These are phyloP conservation scores for Lethrus apterus DNA, from an alignment of 1,140 invertebrate species.

Conservation along the genomic window DNA sequence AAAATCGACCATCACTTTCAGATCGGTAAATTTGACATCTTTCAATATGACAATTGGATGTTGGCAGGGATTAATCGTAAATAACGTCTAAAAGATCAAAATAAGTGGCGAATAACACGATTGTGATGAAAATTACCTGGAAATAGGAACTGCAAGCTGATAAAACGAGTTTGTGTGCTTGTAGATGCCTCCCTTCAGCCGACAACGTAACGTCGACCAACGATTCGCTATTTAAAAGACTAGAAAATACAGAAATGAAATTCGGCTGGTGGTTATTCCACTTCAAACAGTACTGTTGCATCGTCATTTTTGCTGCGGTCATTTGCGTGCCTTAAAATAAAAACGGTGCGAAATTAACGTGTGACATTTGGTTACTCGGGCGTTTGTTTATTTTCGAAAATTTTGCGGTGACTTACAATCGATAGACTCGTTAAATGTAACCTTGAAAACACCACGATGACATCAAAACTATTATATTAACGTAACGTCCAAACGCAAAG, in stretches of 20 bases:
- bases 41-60: slow-evolving; percentile 87
- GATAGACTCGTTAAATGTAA: slow-evolving; percentile 21
- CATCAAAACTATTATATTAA: slow-evolving; percentile 16
- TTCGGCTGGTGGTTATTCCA: slow-evolving; percentile 89
- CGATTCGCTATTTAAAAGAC: slow-evolving; percentile 69
- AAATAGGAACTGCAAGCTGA: slow-evolving; percentile 84
- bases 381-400: slow-evolving; percentile 18
- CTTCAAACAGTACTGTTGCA: slow-evolving; percentile 78
- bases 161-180: slow-evolving; percentile 79
- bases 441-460: slow-evolving; percentile 20
- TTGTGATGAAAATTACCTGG: slow-evolving; percentile 48
- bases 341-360: slow-evolving; percentile 2
- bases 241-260: slow-evolving; percentile 78
- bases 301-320: slow-evolving; percentile 51
- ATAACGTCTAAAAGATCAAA: slow-evolving; percentile 56
- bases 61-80: slow-evolving; percentile 77
- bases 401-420: slow-evolving; percentile 17
- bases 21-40: slow-evolving; percentile 77
- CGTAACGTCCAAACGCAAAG: slow-evolving; percentile 11
- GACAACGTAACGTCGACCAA: slow-evolving; percentile 82
- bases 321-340: slow-evolving; percentile 8
- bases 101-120: slow-evolving; percentile 1
- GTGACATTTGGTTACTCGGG: slow-evolving; percentile 3
- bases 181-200: slow-evolving; percentile 73
- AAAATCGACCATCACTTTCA: slow-evolving; percentile 84